Evolutionary conservation across 2,113 vertebrate species (phyloP).

Genomic region (Amblyornis subalaris): DNA sequence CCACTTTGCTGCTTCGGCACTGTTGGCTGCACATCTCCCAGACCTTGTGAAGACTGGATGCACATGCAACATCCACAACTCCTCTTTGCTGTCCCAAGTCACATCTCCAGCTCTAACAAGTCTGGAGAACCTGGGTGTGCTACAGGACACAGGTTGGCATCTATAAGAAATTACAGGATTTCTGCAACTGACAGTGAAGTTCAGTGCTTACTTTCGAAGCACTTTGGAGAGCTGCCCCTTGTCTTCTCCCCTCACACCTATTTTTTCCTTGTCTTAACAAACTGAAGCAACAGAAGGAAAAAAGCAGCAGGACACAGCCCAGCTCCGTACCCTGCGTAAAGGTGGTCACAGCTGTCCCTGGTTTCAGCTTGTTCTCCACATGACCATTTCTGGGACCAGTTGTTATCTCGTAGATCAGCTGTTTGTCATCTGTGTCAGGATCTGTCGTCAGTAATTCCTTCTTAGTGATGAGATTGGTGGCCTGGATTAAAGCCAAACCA

Average conservation of each 20-base stretch:
- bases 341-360: conserved; percentile 66
- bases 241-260: not conserved
- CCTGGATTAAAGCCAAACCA: conserved; percentile 75
- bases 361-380: conserved; percentile 86
- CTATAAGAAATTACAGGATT: accelerated
- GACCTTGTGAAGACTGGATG: not conserved
- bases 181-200: not conserved
- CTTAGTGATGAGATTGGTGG: conserved; percentile 91
- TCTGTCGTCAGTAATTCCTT: conserved; percentile 91
- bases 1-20: accelerated
- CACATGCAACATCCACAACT: not conserved
- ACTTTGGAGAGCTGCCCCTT: not conserved
- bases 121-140: not conserved
- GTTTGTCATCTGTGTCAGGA: conserved; percentile 87
- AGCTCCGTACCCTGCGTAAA: conserved; percentile 87
- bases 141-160: not conserved
- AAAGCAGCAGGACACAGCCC: not conserved
- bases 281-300: not conserved
- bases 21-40: not conserved
- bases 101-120: not conserved
- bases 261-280: not conserved
- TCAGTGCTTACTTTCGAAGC: not conserved
- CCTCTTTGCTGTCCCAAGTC: not conserved
- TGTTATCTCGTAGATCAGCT: conserved; percentile 88
- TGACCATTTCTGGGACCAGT: conserved; percentile 79